These are phyloP conservation scores for Tyria jacobaeae DNA, from an alignment of 2,888 invertebrate genomes.

Conservation along the genomic window DNA sequence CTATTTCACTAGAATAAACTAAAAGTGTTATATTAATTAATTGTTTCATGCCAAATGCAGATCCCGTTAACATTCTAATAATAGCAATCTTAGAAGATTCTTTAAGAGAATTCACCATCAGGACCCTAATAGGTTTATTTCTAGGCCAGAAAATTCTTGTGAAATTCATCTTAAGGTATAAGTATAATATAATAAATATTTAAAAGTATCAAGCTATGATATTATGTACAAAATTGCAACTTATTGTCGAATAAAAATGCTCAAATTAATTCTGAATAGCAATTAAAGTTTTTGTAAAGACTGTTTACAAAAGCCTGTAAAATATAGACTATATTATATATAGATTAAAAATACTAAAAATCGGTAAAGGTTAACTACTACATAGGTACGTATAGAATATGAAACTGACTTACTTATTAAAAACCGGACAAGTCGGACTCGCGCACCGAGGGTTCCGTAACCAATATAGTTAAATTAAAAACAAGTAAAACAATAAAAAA, in stretches of 20 bases:
- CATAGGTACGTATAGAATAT: not conserved
- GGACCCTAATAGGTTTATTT: constrained; percentile 63
- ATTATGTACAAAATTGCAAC: not conserved
- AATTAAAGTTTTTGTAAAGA: not conserved
- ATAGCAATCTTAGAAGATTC: constrained; percentile 62
- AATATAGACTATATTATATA: not conserved
- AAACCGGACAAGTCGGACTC: too few relatives aligned
- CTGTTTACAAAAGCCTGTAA: not conserved
- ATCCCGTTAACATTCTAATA: constrained; percentile 70
- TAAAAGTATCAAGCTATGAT: not conserved
- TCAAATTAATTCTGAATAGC: not conserved
- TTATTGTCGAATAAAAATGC: not conserved
- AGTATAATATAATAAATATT: not conserved
- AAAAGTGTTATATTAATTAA: constrained; percentile 68
- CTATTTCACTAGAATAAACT: constrained; percentile 68
- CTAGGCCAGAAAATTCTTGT: constrained; percentile 46
- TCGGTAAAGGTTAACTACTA: too few relatives aligned
- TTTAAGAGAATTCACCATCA: constrained; percentile 69
- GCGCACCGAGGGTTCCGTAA: too few relatives aligned
- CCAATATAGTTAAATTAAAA: too few relatives aligned
- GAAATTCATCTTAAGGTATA: constrained; percentile 64
- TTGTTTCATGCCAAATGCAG: constrained; percentile 66
- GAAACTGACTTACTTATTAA: too few relatives aligned
- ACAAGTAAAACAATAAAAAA: too few relatives aligned
- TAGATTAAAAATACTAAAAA: too few relatives aligned